Percentiles rank a stretch among this genome's conserved stretches.
Evolutionary conservation across 2,113 vertebrate species (phyloP).

Genomic region (Catharus bicknelli): DNA sequence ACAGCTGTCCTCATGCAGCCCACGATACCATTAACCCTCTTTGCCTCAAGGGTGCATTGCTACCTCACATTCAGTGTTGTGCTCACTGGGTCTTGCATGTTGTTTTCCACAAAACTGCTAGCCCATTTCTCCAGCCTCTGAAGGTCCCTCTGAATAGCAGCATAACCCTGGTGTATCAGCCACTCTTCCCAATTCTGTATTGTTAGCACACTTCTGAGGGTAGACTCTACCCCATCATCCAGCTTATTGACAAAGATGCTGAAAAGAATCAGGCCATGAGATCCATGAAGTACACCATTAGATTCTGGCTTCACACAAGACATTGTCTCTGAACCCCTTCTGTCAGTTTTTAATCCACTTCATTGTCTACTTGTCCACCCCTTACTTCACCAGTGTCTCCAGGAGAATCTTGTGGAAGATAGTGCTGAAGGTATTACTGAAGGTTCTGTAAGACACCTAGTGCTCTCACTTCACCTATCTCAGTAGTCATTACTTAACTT

Average conservation of each 20-base stretch:
- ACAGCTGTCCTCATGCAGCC: not conserved
- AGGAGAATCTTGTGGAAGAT: not conserved
- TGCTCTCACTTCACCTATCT: not conserved
- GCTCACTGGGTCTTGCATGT: not conserved
- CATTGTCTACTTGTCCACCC: not conserved
- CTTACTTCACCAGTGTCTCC: not conserved
- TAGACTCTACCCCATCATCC: not conserved
- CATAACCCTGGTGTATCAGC: not conserved
- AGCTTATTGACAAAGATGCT: not conserved
- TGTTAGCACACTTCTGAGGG: not conserved
- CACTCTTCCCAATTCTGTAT: not conserved
- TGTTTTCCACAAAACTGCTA: not conserved
- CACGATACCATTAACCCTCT: not conserved
- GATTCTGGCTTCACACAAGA: not conserved
- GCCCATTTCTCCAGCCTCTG: not conserved
- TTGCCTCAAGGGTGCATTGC: not conserved
- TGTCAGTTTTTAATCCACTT: not conserved
- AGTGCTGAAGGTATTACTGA: not conserved
- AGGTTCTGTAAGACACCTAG: not conserved
- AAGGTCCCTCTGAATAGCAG: not conserved
- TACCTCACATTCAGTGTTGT: not conserved
- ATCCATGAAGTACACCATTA: not conserved
- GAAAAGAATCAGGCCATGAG: not conserved
- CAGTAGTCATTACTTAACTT: not conserved
- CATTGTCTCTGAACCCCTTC: not conserved